Evolutionary conservation across 2,797 vertebrate genomes (phyloP), one percentile per base, ranked within the genome.

Genomic region (Lacerta viridis): DNA sequence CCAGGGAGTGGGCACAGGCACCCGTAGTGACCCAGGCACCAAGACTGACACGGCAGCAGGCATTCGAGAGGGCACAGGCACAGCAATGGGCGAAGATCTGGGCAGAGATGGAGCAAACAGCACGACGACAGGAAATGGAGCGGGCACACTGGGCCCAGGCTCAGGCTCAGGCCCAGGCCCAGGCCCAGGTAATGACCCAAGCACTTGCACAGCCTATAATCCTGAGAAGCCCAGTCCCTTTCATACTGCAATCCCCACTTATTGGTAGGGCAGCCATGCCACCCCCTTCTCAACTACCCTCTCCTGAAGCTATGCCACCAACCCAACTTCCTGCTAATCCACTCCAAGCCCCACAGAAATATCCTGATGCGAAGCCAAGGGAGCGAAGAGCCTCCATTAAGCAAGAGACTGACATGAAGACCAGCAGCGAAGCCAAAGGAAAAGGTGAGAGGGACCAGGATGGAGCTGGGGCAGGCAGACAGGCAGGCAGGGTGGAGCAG

Each of bases 281-380:
- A 5, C 50, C 1, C 11, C n/a, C 29, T 2, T 6, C 5, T 5
- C 50, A 64, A 41, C 29, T 4, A 2, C 23, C 36, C 83, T 39
- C 36, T 6, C 11, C 7, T 20, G 2, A 2, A n/a, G 17, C 77
- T 33, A 2, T 2, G 10, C 20, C 83, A 3, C 20, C n/a, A 4
- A 23, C 5, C 6, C 13, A 10, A 0, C 1, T 11, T 3, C 3
- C 59, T 7, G 9, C 75, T 1, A 2, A 2, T 13, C 36, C 83
- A 27, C 5, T 41, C 41, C 72, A 29, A 2, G 7, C 66, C 41
- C 75, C 84, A 13, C 69, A 46, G 76, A 75, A 17, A n/a, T 36
- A 27, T 8, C 36, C 71, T 0, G 55, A 74, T 1, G 75, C 25
- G 50, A 61, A 27, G 36, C 86, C 79, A 4, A 80, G 9, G 74